phyloP scores from a whole-genome alignment of 2,888 invertebrate genomes.

The Standfussiana lucernea region DNA sequence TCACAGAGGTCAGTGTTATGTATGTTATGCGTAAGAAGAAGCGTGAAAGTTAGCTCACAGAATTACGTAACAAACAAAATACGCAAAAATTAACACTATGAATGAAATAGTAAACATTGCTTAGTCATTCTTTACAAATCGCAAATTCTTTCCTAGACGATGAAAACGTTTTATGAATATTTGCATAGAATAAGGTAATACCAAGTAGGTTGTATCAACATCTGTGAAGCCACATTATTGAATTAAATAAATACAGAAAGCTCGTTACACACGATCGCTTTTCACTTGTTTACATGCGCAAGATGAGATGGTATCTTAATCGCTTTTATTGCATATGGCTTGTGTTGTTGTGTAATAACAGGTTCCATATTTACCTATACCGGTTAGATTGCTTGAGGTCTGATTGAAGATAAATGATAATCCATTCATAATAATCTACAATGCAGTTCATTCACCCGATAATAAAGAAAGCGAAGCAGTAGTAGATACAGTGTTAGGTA shows the following conservation, averaged over 20 bases:
- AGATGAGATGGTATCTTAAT: neutral
- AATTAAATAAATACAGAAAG: slow-evolving; percentile 28
- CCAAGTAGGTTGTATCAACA: slow-evolving; percentile 29
- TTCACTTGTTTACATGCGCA: slow-evolving; percentile 2
- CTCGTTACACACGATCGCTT: slow-evolving; percentile 8
- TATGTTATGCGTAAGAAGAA: slow-evolving; percentile 13
- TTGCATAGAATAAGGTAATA: slow-evolving; percentile 43
- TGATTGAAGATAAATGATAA: neutral
- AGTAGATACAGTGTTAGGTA: neutral
- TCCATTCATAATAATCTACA: neutral
- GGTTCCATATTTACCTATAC: slow-evolving; percentile 27
- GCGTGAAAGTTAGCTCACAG: slow-evolving; percentile 26
- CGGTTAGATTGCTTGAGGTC: neutral
- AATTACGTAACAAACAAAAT: slow-evolving; percentile 15
- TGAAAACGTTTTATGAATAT: slow-evolving; percentile 10
- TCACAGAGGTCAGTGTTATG: slow-evolving; percentile 41
- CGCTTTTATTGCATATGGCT: slow-evolving; percentile 12
- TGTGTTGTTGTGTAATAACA: slow-evolving; percentile 27
- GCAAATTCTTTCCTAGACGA: neutral
- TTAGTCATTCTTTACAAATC: slow-evolving; percentile 20
- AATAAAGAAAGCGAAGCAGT: neutral
- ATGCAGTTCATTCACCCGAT: neutral
- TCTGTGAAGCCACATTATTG: slow-evolving; percentile 4
- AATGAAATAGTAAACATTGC: slow-evolving; percentile 31
- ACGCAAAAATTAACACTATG: neutral